These are phyloP conservation scores for Pseudochaenichthys georgianus DNA, from an alignment of 2,797 vertebrate genomes.

Conservation along the genomic window DNA sequence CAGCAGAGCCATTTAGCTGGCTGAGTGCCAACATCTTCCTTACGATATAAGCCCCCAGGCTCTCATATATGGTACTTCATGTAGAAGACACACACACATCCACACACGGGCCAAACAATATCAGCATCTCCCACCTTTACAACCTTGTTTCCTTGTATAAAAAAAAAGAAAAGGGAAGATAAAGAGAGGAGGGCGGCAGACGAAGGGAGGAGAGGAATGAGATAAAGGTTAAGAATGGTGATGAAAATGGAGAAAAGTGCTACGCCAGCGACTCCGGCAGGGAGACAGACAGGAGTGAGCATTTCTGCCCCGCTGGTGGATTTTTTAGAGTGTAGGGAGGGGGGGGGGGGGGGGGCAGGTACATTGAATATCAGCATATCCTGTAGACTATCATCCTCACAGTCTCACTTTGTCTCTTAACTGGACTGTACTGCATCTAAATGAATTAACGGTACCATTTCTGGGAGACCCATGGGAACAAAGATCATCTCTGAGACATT, in stretches of 20 bases:
- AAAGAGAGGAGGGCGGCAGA: constrained; percentile 44
- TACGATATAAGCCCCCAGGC: constrained; percentile 14
- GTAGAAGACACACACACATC: constrained; percentile 21
- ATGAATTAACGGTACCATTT: background rate
- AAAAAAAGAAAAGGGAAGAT: constrained; percentile 38
- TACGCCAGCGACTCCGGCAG: constrained; percentile 46
- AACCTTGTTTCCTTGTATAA: constrained; percentile 44
- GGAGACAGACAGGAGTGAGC: constrained; percentile 57
- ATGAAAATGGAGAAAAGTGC: constrained; percentile 72
- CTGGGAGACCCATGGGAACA: background rate
- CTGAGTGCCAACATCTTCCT: constrained; percentile 13
- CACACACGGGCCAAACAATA: constrained; percentile 49
- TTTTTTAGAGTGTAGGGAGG: constrained; percentile 49
- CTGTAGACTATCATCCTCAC: constrained; percentile 37
- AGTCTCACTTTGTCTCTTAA: constrained; percentile 5
- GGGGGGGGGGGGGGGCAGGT: constrained; percentile 25
- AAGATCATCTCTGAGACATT: background rate
- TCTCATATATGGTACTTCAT: constrained; percentile 39
- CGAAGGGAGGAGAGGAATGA: constrained; percentile 47
- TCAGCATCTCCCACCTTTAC: constrained; percentile 66
- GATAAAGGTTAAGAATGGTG: constrained; percentile 67
- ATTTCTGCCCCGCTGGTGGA: constrained; percentile 67
- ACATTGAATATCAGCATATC: constrained; percentile 68
- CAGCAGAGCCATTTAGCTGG: constrained; percentile 43
- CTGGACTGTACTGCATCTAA: constrained; percentile 10